These are phyloP conservation scores for Anomalospiza imberbis DNA, from an alignment of 2,797 vertebrate species.

Conservation along the genomic window DNA sequence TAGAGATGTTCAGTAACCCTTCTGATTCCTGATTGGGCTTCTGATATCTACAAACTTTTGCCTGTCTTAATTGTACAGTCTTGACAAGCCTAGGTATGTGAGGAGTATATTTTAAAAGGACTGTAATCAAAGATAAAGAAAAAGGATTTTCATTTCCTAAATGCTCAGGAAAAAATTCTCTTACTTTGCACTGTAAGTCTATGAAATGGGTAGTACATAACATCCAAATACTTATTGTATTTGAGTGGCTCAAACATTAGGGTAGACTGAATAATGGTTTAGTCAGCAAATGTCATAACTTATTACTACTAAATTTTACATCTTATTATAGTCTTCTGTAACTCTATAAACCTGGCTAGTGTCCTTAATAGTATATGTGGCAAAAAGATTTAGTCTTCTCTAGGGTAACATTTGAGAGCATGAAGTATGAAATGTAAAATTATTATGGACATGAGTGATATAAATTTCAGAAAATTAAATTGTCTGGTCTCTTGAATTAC, in stretches of 20 bases:
- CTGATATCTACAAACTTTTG: slow-evolving; percentile 11
- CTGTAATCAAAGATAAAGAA: slow-evolving; percentile 21
- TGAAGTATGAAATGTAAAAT: slow-evolving; percentile 72
- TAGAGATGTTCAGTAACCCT: slow-evolving; percentile 1
- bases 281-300: slow-evolving; percentile 68
- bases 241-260: slow-evolving; percentile 67
- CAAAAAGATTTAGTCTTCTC: slow-evolving; percentile 59
- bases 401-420: slow-evolving; percentile 72
- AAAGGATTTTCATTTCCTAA: slow-evolving; percentile 68
- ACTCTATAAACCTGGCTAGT: slow-evolving; percentile 49
- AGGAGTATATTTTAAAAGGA: slow-evolving; percentile 59
- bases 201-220: slow-evolving; percentile 55
- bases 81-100: slow-evolving; percentile 53
- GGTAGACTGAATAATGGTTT: slow-evolving; percentile 51
- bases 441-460: slow-evolving; percentile 54
- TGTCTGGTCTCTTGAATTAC: slow-evolving; percentile 63
- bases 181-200: slow-evolving; percentile 73
- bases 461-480: slow-evolving; percentile 62
- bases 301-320: slow-evolving; percentile 69
- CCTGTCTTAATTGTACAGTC: slow-evolving; percentile 61
- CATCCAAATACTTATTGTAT: slow-evolving; percentile 58
- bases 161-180: slow-evolving; percentile 73
- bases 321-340: slow-evolving; percentile 57
- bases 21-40: slow-evolving; percentile 40
- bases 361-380: slow-evolving; percentile 58